A percentile compares a stretch with the other conserved stretches of the same genome.
Evolutionary conservation across 2,888 invertebrate genomes (phyloP).

Genomic region (Panzeria rudis): DNA sequence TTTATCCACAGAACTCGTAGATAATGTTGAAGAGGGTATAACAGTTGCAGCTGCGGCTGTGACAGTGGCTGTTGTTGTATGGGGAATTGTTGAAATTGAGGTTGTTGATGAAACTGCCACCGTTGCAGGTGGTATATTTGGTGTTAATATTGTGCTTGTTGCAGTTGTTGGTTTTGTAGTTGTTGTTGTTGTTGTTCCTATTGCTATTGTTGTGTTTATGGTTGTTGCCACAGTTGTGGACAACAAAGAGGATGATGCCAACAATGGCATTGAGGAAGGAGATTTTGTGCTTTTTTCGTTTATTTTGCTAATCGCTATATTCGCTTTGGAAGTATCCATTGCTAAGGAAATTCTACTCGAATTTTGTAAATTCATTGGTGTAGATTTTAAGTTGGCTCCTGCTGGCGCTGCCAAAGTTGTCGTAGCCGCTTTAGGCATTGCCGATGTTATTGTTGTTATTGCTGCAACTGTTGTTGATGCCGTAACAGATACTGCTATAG

Average conservation of each 20-base stretch:
- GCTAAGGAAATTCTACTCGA: conserved; percentile 56
- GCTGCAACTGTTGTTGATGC: conserved; percentile 50
- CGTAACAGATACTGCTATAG: conserved; percentile 50
- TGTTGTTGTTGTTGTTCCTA: conserved; percentile 5
- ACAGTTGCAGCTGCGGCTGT: conserved; percentile 5
- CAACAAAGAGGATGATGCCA: conserved; percentile 8
- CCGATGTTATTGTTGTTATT: conserved; percentile 27
- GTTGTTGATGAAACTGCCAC: conserved; percentile 24
- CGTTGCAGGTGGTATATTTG: conserved; percentile 40
- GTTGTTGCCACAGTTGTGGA: conserved; percentile 19
- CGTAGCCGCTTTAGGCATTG: conserved; percentile 46
- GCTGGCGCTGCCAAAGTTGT: background rate
- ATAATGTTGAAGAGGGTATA: conserved; percentile 7
- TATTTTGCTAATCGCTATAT: conserved; percentile 50
- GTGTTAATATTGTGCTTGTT: conserved; percentile 53
- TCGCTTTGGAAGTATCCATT: conserved; percentile 66
- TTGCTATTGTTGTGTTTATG: conserved; percentile 1
- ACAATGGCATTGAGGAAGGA: conserved; percentile 32
- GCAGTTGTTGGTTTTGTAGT: conserved; percentile 5
- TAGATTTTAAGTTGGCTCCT: conserved; percentile 18
- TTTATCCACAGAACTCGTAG: conserved; percentile 37
- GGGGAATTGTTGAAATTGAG: conserved; percentile 42
- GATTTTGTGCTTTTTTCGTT: conserved; percentile 68
- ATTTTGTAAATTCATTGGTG: conserved; percentile 67
- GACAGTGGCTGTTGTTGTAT: conserved; percentile 22